Conservation (phyloP, 2,113 vertebrate species). For the Aspiorhynchus laticeps region DNA sequence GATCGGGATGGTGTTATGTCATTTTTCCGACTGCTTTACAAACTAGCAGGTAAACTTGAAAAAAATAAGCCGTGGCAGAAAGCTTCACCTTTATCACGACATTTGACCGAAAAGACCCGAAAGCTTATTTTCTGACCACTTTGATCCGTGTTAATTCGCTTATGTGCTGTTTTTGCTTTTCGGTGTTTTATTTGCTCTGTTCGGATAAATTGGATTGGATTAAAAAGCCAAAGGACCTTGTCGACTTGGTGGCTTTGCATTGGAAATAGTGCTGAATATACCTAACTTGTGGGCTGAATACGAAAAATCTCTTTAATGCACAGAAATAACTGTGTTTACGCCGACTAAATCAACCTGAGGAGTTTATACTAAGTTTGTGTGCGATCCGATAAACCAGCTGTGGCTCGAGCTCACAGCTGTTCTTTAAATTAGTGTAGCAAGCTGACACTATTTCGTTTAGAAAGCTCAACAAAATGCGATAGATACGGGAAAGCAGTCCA, state of each 20-base stretch:
- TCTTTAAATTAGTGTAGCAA: conserved; percentile 24
- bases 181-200: neutral
- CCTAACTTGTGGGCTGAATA: neutral
- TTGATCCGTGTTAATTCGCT: neutral
- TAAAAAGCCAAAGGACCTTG: conserved; percentile 43
- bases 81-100: conserved; percentile 6
- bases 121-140: neutral
- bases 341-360: conserved; percentile 16
- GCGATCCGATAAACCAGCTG: conserved; percentile 43
- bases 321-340: conserved; percentile 8
- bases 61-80: conserved; percentile 46
- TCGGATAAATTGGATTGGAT: conserved; percentile 26
- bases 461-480: conserved; percentile 65
- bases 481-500: conserved; percentile 55
- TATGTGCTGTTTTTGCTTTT: neutral
- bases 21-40: conserved; percentile 52
- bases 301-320: conserved; percentile 3
- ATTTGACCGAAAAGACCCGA: neutral
- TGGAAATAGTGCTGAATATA: neutral
- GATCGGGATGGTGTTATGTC: conserved; percentile 27
- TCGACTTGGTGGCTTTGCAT: conserved; percentile 5
- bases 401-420: conserved; percentile 10
- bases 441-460: neutral
- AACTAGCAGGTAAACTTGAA: conserved; percentile 59
- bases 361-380: conserved; percentile 51